Evolutionary conservation across 2,888 invertebrate species (phyloP).

Genomic region (Mantis religiosa): DNA sequence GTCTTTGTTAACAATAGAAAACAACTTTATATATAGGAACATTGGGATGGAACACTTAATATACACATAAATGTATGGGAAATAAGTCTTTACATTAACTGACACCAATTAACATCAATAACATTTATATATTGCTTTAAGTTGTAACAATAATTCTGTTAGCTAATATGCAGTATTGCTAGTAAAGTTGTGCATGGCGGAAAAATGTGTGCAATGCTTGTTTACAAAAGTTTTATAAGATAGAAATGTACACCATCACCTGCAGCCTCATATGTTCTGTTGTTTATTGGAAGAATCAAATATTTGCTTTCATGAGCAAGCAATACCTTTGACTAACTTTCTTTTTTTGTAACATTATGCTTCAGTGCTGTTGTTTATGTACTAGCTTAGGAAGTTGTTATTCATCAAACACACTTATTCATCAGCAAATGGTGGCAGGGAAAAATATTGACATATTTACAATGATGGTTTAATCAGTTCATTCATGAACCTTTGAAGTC

Average conservation of each 20-base stretch:
- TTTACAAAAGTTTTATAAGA: neutral
- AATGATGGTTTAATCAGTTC: no score
- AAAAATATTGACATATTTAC: no score
- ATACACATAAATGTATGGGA: neutral
- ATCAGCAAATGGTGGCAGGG: no score
- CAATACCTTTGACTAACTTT: no score
- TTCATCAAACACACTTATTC: no score
- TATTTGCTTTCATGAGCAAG: no score
- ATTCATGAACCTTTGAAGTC: no score
- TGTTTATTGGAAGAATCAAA: neutral
- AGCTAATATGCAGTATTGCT: neutral
- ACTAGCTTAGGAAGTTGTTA: no score
- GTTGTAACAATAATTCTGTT: neutral
- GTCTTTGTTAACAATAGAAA: neutral
- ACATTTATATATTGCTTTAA: neutral
- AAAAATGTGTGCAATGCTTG: neutral
- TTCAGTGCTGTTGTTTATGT: no score
- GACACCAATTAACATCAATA: neutral
- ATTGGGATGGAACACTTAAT: neutral
- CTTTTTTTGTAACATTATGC: no score
- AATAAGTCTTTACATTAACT: neutral
- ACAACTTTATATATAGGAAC: neutral
- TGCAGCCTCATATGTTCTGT: neutral
- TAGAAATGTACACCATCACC: neutral
- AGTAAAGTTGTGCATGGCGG: neutral